Base-by-base conservation (phyloP, 92 coral and sea anemone species). In the Epizoanthus fatuus region DNA sequence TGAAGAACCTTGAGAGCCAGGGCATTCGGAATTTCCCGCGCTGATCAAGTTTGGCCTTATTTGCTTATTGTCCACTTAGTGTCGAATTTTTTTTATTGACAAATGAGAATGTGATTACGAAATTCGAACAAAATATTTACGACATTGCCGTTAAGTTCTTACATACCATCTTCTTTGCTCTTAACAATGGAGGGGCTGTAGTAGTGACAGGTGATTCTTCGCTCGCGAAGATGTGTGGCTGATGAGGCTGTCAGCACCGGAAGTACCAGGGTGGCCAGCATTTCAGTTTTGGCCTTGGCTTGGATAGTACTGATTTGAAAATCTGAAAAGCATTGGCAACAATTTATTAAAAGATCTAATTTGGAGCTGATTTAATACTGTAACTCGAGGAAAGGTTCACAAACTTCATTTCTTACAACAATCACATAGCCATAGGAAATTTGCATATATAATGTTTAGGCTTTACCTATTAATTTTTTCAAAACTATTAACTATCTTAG, bases 231-330 rank as follows among this genome's bases (percentile, higher is more conserved):
- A 15, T 72, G 54, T 71, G 84, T 42, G 57, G 89, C 75, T 44
- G 85, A 78, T 42, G 88, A 64, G n/a, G 94, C 96, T 6, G 87
- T 67, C 66, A 92, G 86, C 3, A 95, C 89, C 8, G 99, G 98
- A n/a, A 97, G 90, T 15, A 96, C 95, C 22, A 97, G 63, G 71
- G 91, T 97, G 52, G 99, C 99, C 72, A 97, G 81, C 99, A 97
- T 90, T 72, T 97, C 99, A 92, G 95, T 95, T 79, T 95, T 97
- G 13, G 99, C 99, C 57, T 91, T 92, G 20, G 92, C 94, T 82
- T 88, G 98, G 68, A 94, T 92, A 52, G 88, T 90, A 52, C 90
- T 94, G 20, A 90, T 89, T 54, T 94, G 94, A 65, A 92, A 90
- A 87, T 94, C 98, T 94, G 88, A 15, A 90, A 84, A 54, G 45